Base-by-base conservation (phyloP, 2,888 invertebrate genomes). In the Lathronympha strigana region DNA sequence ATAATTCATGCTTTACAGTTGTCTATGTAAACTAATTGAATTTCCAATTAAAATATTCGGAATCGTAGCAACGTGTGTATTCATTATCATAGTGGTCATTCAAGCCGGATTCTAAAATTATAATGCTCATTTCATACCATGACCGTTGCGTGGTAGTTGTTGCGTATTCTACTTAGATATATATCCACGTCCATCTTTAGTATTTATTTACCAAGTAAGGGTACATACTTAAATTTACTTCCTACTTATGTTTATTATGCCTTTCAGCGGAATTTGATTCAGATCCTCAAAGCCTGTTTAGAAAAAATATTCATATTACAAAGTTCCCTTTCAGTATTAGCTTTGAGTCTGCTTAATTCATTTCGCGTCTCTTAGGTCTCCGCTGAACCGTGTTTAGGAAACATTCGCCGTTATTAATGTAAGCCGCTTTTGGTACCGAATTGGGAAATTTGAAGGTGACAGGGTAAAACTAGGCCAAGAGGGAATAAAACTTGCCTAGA, bases 171-270 rank as follows among this genome's bases (percentile, higher is more conserved):
- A 47, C 5, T 23, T 23, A 47, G n/a, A 13, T 45, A 45, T 23
- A 47, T 23, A 23, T 47, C 47, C 6, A 23, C 21, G 15, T 5
- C 38, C n/a, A 13, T 6, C 47, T 23, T n/a, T 15, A 49, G 33
- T 53, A 60, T 61, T 49, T 54, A 53, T 60, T 38, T 21, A 43
- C 11, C 19, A 21, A 40, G 17, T 2, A 8, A 64, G 15, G 4
- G 45, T 45, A 45, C 4, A 38, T 57, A 63, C 49, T 25, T 51
- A 47, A n/a, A 33, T 51, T 33, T 33, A 21, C 33, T 51, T 23
- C 36, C 45, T 54, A 61, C 61, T 66, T 60, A 61, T 61, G 64
- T 60, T 60, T 64, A 64, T 64, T 66, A 54, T 60, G 53, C 53
- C 47, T 54, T 66, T 61, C 66, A 61, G 60, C 23, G 17, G 23